phyloP scores from a whole-genome alignment of 2,888 invertebrate species.

The Tenthredo mesomela region DNA sequence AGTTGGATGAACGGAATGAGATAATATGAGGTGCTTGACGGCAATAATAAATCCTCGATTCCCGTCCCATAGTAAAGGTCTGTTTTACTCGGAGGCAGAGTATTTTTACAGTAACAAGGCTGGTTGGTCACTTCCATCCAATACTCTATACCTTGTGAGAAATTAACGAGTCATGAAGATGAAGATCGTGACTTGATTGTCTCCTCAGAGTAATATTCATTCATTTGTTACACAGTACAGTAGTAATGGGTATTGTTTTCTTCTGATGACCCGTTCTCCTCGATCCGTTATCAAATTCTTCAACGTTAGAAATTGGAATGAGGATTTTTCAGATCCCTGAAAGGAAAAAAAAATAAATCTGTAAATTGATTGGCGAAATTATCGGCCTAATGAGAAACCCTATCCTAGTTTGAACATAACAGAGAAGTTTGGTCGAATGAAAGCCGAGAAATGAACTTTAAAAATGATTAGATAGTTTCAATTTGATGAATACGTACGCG shows the following conservation, averaged over 20 bases:
- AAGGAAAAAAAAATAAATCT: not conserved
- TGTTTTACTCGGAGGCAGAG: not conserved
- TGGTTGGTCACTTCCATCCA: not conserved
- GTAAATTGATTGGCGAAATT: not conserved
- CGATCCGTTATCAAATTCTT: not conserved
- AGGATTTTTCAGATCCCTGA: not conserved
- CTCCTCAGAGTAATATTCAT: not conserved
- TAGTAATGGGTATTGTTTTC: not conserved
- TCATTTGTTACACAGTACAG: conserved; percentile 6
- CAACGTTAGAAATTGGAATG: not conserved
- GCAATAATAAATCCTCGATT: conserved; percentile 6
- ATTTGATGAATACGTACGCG: not conserved
- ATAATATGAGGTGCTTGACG: not conserved
- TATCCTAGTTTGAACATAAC: too few relatives aligned
- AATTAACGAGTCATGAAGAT: not conserved
- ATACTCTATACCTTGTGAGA: not conserved
- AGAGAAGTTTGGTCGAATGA: too few relatives aligned
- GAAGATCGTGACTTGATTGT: not conserved
- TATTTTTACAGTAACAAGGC: not conserved
- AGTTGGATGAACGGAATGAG: not conserved
- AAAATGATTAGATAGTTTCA: not conserved
- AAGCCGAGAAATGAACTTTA: not conserved
- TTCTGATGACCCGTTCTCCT: not conserved
- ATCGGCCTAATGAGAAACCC: not conserved
- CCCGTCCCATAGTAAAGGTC: not conserved